These are phyloP conservation scores for Diorhabda elongata DNA, from an alignment of 1,140 invertebrate species.

Conservation along the genomic window DNA sequence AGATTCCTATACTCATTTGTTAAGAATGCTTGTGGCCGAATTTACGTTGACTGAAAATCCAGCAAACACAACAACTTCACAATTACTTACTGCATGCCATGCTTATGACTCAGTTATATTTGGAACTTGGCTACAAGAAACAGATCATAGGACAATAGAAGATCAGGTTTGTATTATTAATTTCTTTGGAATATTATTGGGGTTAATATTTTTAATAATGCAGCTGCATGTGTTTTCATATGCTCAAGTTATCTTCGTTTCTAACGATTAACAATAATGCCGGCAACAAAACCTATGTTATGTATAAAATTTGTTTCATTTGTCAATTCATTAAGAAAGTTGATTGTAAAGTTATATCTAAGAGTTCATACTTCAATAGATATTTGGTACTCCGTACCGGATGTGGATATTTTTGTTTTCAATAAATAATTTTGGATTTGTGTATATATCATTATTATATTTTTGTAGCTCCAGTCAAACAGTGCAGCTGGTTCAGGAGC, in stretches of 20 bases:
- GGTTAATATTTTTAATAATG: no score
- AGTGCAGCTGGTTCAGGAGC: conserved; percentile 93
- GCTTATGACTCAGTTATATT: conserved; percentile 84
- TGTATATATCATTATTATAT: background rate
- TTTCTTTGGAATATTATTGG: background rate
- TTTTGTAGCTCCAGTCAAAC: conserved; percentile 75
- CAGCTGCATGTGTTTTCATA: no score
- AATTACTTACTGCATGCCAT: conserved; percentile 83
- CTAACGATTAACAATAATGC: no score
- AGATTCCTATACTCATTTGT: conserved; percentile 77
- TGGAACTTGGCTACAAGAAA: conserved; percentile 87
- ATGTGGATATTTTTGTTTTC: no score
- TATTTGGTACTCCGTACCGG: no score
- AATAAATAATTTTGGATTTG: no score
- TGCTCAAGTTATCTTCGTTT: no score
- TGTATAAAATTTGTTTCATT: no score
- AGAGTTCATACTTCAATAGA: no score
- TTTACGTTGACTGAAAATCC: conserved; percentile 93
- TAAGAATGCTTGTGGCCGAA: conserved; percentile 94
- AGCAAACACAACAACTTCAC: conserved; percentile 89
- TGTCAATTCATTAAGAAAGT: no score
- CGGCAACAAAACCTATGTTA: no score
- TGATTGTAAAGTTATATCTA: no score
- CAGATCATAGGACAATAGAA: conserved; percentile 94
- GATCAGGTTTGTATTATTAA: conserved; percentile 74